Evolutionary conservation across 2,888 invertebrate genomes (phyloP).

Genomic region (Drosophila percnosoma): DNA sequence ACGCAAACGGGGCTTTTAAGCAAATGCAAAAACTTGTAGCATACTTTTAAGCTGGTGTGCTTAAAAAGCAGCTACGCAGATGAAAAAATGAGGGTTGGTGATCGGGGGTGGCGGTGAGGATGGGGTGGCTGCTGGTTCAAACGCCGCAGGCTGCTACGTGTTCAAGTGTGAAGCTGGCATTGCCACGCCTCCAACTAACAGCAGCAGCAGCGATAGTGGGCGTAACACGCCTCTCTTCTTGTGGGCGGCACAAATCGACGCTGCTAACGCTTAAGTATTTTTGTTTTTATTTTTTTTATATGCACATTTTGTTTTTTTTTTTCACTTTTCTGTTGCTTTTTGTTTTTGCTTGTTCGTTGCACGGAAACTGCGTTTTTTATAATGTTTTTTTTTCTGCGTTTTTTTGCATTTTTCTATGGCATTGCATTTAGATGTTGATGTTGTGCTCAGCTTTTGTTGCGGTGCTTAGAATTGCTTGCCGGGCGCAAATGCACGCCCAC

Average conservation of each 20-base stretch:
- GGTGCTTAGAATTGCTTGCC: conserved; percentile 69
- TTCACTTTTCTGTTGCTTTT: conserved; percentile 30
- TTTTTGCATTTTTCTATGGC: conserved; percentile 64
- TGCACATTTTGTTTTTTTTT: conserved; percentile 18
- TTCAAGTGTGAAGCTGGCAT: conserved; percentile 77
- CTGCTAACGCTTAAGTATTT: conserved; percentile 68
- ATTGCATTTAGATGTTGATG: conserved; percentile 78
- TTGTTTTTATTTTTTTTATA: conserved; percentile 32
- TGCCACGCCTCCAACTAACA: conserved; percentile 64
- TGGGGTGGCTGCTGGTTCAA: conserved; percentile 5
- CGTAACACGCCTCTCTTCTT: conserved; percentile 30
- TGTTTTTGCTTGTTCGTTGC: conserved; percentile 48
- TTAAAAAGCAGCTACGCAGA: conserved; percentile 39
- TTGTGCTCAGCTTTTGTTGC: conserved; percentile 74
- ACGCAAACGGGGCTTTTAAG: conserved; percentile 64
- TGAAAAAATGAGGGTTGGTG: neutral
- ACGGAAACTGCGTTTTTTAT: conserved; percentile 73
- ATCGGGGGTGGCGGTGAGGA: neutral
- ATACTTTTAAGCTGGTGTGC: conserved; percentile 70
- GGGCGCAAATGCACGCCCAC: conserved; percentile 9
- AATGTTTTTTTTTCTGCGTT: conserved; percentile 44
- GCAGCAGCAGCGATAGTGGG: conserved; percentile 7
- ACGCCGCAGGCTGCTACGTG: conserved; percentile 73
- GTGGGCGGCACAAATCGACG: conserved; percentile 74
- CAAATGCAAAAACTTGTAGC: conserved; percentile 75